Evolutionary conservation across 2,888 invertebrate species (phyloP), one percentile per base, ranked within the genome.

Genomic region (Cremastinae sp.): DNA sequence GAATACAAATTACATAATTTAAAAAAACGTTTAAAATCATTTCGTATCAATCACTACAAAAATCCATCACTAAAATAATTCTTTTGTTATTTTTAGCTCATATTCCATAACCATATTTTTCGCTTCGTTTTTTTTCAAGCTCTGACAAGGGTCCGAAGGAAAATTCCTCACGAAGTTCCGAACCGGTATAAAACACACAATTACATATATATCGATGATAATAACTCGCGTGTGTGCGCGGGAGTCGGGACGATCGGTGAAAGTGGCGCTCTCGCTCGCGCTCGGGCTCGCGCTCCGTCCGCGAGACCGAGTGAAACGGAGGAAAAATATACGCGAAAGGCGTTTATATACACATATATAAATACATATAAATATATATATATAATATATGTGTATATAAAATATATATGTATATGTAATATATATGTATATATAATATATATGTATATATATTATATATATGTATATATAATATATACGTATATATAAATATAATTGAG

Each of bases 181-280:
- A 51, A 51, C 28, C 9, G 3, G 22, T 20, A n/a, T 18, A 51
- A 51, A 28, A 20, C 41, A 28, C 28, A n/a, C 4, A n/a, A 41
- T 59, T n/a, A 22, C n/a, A n/a, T n/a, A n/a, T n/a, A n/a, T n/a
- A n/a, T n/a, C n/a, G n/a, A n/a, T n/a, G n/a, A n/a, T n/a, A n/a
- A n/a, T n/a, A n/a, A n/a, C n/a, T n/a, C 49, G 62, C 43, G 35
- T 20, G 53, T 56, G 18, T 51, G 66, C 66, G 59, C 53, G 73
- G 51, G 76, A 64, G 64, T 73, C 61, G 22, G 39, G 59, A 49
- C 68, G 76, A 82, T 72, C 59, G 79, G 81, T 78, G 80, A 82
- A 82, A 81, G 81, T 82, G 74, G 72, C 51, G 70, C 22, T 59
- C 53, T 39, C 53, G 37, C 59, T 64, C 59, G 43, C 37, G 28